Evolutionary conservation across 2,113 vertebrate genomes (phyloP).

Genomic region (Chelonoidis abingdonii): DNA sequence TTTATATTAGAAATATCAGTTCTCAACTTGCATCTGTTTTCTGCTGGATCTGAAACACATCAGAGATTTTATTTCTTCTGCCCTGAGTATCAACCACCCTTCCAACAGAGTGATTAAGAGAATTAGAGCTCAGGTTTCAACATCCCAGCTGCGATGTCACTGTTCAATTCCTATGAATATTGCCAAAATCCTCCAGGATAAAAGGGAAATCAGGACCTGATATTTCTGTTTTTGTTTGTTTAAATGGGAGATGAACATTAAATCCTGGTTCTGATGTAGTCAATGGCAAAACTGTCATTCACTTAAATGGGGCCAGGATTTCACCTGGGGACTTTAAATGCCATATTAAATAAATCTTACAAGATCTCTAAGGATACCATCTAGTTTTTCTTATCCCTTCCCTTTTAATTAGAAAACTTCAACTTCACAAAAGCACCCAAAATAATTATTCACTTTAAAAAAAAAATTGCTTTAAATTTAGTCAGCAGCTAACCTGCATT

Average conservation of each 20-base stretch:
- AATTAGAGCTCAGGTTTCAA: neutral
- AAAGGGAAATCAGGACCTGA: neutral
- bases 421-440: neutral
- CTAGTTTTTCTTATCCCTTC: neutral
- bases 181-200: neutral
- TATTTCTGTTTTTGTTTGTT: neutral
- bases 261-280: neutral
- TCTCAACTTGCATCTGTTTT: neutral
- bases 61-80: neutral
- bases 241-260: neutral
- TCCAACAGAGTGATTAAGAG: neutral
- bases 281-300: neutral
- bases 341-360: neutral
- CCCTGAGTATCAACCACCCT: neutral
- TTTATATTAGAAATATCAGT: neutral
- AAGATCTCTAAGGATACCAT: neutral
- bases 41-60: neutral
- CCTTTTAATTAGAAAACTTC: neutral
- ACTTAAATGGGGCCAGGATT: neutral
- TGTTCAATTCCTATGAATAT: neutral
- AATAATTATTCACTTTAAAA: neutral
- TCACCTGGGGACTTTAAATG: neutral
- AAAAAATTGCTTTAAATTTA: neutral
- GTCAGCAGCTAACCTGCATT: neutral
- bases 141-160: neutral